phyloP scores from a whole-genome alignment of 2,113 vertebrate species.

The Centropristis striata region DNA sequence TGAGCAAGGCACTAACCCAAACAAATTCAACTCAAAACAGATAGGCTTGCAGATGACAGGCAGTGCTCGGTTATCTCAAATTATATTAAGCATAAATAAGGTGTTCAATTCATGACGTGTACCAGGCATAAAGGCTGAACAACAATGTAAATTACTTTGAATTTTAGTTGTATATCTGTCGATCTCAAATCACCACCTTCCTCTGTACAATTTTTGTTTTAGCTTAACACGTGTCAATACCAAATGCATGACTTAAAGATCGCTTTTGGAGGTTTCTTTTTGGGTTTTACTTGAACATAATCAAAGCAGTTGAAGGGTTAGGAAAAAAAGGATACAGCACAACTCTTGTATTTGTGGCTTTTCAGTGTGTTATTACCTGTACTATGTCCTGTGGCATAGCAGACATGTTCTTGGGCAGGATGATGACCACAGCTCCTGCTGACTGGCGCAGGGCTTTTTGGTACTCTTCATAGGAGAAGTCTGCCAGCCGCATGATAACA shows the following conservation, averaged over 20 bases:
- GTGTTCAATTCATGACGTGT: not conserved
- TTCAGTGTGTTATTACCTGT: conserved; percentile 80
- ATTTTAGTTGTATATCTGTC: not conserved
- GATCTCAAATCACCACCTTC: not conserved
- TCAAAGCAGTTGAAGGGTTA: no score
- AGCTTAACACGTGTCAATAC: no score
- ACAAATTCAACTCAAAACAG: not conserved
- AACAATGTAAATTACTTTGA: no score
- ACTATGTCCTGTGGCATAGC: conserved; percentile 96
- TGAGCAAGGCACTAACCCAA: not conserved
- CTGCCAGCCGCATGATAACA: conserved; percentile 94
- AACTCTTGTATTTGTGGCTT: not conserved
- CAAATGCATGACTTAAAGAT: not conserved
- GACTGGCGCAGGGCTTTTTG: conserved; percentile 97
- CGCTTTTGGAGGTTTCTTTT: not conserved
- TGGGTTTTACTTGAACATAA: no score
- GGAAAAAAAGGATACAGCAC: not conserved
- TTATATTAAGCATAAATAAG: not conserved
- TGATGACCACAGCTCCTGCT: conserved; percentile 96
- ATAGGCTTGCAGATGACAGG: not conserved
- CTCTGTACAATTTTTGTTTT: not conserved
- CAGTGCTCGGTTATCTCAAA: not conserved
- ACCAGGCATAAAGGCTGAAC: not conserved
- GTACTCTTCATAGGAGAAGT: conserved; percentile 96
- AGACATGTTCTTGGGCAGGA: conserved; percentile 93